Conservation (phyloP, 1,140 invertebrate genomes). For the Drosophila ohnishii region DNA sequence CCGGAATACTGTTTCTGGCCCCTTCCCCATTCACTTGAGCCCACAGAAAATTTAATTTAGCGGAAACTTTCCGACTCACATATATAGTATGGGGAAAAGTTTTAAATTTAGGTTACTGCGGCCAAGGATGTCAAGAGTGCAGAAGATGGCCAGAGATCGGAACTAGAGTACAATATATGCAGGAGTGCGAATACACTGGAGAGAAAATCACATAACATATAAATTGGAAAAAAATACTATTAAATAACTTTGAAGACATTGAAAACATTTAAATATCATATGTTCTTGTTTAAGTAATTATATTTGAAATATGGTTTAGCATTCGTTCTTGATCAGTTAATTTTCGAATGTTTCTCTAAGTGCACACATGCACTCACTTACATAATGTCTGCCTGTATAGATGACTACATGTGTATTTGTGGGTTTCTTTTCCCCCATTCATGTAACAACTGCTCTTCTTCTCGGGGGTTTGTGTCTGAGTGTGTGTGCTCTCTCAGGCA, state of each 20-base stretch:
- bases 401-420: conserved; percentile 5
- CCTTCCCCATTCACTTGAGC: background rate
- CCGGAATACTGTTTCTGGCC: background rate
- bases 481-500: conserved; percentile 51
- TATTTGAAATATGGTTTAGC: no score
- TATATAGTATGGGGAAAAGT: conserved; percentile 20
- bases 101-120: conserved; percentile 46
- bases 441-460: conserved; percentile 38
- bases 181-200: background rate
- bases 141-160: conserved; percentile 25
- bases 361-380: conserved; percentile 2
- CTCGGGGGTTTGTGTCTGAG: conserved; percentile 9
- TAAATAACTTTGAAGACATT: background rate
- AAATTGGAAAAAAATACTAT: background rate
- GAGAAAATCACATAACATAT: background rate
- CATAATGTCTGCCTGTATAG: conserved; percentile 10
- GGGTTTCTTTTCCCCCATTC: conserved; percentile 25
- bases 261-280: no score
- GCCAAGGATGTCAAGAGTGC: conserved; percentile 30
- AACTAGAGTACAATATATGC: conserved; percentile 25
- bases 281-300: no score
- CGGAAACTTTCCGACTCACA: conserved; percentile 34
- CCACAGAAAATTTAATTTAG: conserved; percentile 52
- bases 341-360: background rate
- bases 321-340: background rate